Evolutionary conservation across 2,113 vertebrate species (phyloP), one percentile per base, ranked within the genome.

Genomic region (Aleadryas rufinucha): DNA sequence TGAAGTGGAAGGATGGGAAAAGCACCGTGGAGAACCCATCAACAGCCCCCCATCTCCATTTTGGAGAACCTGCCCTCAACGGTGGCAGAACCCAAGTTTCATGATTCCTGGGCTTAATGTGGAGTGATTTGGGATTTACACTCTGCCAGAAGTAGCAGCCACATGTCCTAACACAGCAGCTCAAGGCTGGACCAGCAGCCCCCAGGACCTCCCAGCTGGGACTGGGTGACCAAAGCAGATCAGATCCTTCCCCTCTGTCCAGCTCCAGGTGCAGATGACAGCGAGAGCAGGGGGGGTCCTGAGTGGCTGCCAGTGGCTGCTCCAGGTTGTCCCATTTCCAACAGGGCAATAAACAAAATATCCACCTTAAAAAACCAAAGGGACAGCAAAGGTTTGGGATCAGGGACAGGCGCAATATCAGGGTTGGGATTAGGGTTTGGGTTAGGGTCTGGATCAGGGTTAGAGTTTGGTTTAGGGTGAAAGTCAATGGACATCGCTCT

Each of bases 131-230:
- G 31, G 68, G 42, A 42, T 80, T 77, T 53, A 23, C 7, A 22
- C 0, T 10, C 27, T 52, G 24, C 17, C 0, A 2, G 57, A 22
- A 24, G 6, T 1, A 52, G 30, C 0, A 0, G 42, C 11, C 65
- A 33, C 54, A 60, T 50, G 28, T 60, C 64, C 65, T 31, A 45
- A 26, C 1, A 12, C 8, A 71, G 71, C 50, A 60, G 26, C 28
- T 42, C 1, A 0, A 52, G 76, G 76, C 26, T 60, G 44, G 77
- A 60, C 19, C 28, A 54, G 81, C 16, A 77, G 61, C 19, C 17
- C 22, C 10, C 13, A 13, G 39, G 52, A 78, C 3, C 6, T 81
- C 27, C 63, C 50, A 64, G 31, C 3, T 52, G 61, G 47, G 31
- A 13, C 52, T 28, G 44, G 59, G 82, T 65, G 78, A 57, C 33